Conservation (phyloP, 1,140 invertebrate species). For the Philaenus spumarius region DNA sequence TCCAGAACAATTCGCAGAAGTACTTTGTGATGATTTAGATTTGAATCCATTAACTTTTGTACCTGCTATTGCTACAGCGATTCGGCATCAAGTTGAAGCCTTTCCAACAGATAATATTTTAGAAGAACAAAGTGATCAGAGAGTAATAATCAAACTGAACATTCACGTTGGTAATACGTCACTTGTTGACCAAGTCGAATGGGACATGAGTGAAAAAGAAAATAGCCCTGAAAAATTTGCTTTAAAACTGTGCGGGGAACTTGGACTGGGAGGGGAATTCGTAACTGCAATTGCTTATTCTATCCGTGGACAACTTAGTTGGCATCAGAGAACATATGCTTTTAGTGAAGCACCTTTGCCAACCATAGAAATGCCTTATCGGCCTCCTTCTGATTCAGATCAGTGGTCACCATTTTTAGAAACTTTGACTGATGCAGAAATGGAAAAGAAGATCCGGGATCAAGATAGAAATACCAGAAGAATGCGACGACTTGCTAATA, state of each 20-base stretch:
- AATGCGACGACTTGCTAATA: constrained; percentile 91
- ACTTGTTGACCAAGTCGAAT: constrained; percentile 98
- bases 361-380: constrained; percentile 89
- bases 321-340: constrained; percentile 98
- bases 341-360: constrained; percentile 96
- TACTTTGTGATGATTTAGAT: constrained; percentile 97
- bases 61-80: constrained; percentile 91
- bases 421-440: constrained; percentile 97
- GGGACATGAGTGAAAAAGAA: constrained; percentile 98
- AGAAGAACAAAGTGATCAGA: constrained; percentile 83
- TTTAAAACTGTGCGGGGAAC: constrained; percentile 89
- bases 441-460: constrained; percentile 99
- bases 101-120: constrained; percentile 82
- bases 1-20: constrained; percentile 98
- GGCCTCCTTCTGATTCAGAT: constrained; percentile 91
- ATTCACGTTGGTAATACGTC: constrained; percentile 99
- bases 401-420: constrained; percentile 98
- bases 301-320: constrained; percentile 90
- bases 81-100: constrained; percentile 93
- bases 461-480: constrained; percentile 98
- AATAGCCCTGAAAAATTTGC: constrained; percentile 98
- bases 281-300: constrained; percentile 98
- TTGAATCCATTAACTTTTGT: constrained; percentile 95
- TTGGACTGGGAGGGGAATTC: constrained; percentile 98
- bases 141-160: constrained; percentile 88